Evolutionary conservation across 2,888 invertebrate species (phyloP).

Genomic region (Acrobasis suavella): DNA sequence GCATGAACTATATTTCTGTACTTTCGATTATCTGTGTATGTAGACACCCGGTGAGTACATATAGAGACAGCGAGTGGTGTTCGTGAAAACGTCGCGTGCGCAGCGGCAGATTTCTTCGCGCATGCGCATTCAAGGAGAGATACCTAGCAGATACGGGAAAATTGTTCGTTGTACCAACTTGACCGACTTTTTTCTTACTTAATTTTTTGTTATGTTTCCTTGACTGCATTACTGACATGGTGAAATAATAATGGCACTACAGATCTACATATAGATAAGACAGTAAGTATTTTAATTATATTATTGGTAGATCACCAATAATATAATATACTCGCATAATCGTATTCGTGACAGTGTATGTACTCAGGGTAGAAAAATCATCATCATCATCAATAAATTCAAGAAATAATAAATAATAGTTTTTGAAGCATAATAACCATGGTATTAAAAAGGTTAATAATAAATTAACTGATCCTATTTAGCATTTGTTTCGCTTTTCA

Average conservation of each 20-base stretch:
- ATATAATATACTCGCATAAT: too few relatives aligned
- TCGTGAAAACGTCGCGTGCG: conserved; percentile 76
- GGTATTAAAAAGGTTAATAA: too few relatives aligned
- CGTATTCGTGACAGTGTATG: too few relatives aligned
- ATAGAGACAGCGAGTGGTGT: conserved; percentile 39
- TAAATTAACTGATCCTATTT: too few relatives aligned
- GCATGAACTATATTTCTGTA: background rate
- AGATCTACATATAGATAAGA: too few relatives aligned
- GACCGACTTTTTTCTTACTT: conserved; percentile 7
- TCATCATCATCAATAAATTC: too few relatives aligned
- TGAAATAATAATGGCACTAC: background rate
- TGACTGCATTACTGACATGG: background rate
- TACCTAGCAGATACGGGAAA: conserved; percentile 34
- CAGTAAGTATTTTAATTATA: too few relatives aligned
- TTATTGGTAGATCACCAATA: too few relatives aligned
- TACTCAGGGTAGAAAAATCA: too few relatives aligned
- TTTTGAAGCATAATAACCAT: too few relatives aligned
- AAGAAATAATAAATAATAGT: too few relatives aligned
- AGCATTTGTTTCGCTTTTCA: too few relatives aligned
- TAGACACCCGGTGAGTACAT: conserved; percentile 19
- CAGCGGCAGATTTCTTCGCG: conserved; percentile 66
- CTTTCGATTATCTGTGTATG: background rate
- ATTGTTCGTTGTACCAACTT: conserved; percentile 30
- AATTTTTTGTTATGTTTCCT: background rate
- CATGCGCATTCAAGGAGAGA: conserved; percentile 70